phyloP scores from a whole-genome alignment of 2,797 vertebrate species.

The Rhinophrynus dorsalis region DNA sequence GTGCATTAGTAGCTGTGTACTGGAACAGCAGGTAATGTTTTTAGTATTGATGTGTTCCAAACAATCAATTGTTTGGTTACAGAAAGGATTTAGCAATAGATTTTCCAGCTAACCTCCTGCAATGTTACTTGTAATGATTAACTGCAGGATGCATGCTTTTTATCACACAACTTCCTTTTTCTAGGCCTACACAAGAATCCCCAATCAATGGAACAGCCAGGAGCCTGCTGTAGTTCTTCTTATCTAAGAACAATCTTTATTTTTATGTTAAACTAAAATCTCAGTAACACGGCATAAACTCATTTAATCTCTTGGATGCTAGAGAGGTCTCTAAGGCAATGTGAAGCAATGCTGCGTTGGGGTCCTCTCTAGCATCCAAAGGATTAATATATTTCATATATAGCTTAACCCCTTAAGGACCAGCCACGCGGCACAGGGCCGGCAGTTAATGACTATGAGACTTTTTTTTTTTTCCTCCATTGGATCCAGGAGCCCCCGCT shows the following conservation, averaged over 20 bases:
- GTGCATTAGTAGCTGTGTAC: neutral
- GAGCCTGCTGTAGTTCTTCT: slow-evolving; percentile 4
- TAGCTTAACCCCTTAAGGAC: too few species aligned
- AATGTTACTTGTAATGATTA: slow-evolving; percentile 32
- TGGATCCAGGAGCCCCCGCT: too few species aligned
- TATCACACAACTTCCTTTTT: slow-evolving; percentile 25
- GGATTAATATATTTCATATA: too few species aligned
- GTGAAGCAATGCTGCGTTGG: too few species aligned
- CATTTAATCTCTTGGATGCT: too few species aligned
- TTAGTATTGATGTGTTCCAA: slow-evolving; percentile 22
- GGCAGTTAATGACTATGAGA: neutral
- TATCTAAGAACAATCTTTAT: neutral
- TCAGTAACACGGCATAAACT: neutral
- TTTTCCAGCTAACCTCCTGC: slow-evolving; percentile 15
- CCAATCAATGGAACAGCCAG: slow-evolving; percentile 26
- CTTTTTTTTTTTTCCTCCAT: too few species aligned
- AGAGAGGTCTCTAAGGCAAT: too few species aligned
- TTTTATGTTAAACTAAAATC: slow-evolving; percentile 6
- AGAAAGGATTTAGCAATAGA: slow-evolving; percentile 14
- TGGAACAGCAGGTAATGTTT: slow-evolving; percentile 1
- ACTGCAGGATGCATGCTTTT: slow-evolving; percentile 25
- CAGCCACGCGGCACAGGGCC: too few species aligned
- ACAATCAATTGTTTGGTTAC: slow-evolving; percentile 4
- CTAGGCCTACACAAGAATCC: slow-evolving; percentile 15
- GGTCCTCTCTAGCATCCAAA: too few species aligned